Conservation (phyloP, 2,113 vertebrate species). For the Cisticola juncidis region DNA sequence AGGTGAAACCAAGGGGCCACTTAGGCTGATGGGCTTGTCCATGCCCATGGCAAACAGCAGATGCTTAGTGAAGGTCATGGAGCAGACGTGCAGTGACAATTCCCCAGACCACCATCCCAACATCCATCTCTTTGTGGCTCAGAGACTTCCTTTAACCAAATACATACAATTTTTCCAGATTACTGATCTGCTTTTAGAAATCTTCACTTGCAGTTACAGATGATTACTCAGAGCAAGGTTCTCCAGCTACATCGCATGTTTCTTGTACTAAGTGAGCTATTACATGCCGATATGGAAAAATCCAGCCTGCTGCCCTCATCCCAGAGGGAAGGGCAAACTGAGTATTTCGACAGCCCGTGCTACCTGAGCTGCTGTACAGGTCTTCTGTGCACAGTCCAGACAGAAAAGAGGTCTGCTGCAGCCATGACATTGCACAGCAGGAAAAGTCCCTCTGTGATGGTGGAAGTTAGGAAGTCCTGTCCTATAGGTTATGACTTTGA, state of each 20-base stretch:
- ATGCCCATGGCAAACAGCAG: not conserved
- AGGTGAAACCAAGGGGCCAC: not conserved
- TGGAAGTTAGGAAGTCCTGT: not conserved
- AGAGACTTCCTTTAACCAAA: slow-evolving; percentile 57
- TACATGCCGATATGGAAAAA: not conserved
- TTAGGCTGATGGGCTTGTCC: not conserved
- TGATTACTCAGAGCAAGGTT: not conserved
- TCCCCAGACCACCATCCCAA: not conserved
- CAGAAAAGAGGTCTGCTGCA: not conserved
- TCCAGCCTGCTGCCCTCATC: not conserved
- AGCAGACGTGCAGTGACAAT: not conserved
- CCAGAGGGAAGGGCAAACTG: not conserved
- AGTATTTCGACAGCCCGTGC: not conserved
- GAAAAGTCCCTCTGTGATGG: not conserved
- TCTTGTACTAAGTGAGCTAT: not conserved
- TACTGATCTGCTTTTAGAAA: not conserved
- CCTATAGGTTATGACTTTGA: not conserved
- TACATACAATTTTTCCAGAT: slow-evolving; percentile 24
- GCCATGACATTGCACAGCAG: not conserved
- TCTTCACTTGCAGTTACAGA: slow-evolving; percentile 47
- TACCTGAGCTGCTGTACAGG: not conserved
- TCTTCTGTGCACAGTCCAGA: not conserved
- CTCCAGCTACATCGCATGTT: not conserved
- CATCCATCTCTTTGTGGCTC: not conserved
- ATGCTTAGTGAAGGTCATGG: not conserved